Base-by-base conservation (phyloP, 2,888 invertebrate genomes). In the Nowickia ferox region DNA sequence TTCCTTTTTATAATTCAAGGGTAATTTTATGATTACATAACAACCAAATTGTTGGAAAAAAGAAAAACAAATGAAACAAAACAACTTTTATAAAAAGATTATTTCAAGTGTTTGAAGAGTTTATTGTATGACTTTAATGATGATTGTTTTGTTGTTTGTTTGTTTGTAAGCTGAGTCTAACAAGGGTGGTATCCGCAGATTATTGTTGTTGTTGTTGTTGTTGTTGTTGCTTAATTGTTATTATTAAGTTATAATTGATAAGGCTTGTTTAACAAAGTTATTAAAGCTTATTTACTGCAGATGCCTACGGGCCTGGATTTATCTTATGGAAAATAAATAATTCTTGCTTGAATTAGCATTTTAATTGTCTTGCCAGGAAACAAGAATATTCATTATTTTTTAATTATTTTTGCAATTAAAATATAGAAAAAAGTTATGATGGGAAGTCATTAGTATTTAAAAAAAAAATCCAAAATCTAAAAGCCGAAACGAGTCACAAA, bases 1-100 rank as follows among this genome's bases (percentile, higher is more conserved):
- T 80, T 51, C 40, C 75, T 55, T 51, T 30, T n/a, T 15, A 77
- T 72, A 86, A 83, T 86, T 86, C 83, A 83, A 83, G 83, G 83
- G 83, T 83, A 86, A 76, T 86, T 86, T 83, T 76, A 66, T 79
- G 79, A 76, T 86, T 83, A 83, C 75, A 79, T 61, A 75, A 83
- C 55, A 79, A 65, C 65, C 19, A 48, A 68, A 40, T 75, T 75
- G n/a, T 57, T 38, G 55, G 5, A 57, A 48, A 46, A 30, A 46
- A 4, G 1, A 46, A 44, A 55, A 9, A 42, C 53, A n/a, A 13
- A 19, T 8, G 10, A 44, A 19, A 68, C 40, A 74, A 66, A 59
- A 61, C 44, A 65, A 59, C 57, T 65, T 63, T 74, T 78, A 65
- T 65, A 75, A 66, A 77, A 66, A 59, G 75, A 66, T 77, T 74